Base-by-base conservation (phyloP, 2,797 vertebrate genomes). In the Enteromius viviparus region DNA sequence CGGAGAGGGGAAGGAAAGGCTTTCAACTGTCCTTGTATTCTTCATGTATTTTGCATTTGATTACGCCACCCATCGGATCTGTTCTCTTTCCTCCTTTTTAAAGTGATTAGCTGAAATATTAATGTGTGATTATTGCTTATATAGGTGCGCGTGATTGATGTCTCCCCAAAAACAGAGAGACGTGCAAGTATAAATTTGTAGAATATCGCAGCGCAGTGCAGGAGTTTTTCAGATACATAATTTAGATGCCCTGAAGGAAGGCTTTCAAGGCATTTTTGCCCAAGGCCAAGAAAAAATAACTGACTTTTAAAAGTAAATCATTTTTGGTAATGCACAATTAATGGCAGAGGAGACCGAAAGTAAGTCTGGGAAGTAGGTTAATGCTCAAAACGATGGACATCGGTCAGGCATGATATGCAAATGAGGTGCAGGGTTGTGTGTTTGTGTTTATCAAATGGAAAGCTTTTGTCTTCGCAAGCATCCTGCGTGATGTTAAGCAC, bases 321-420 rank as follows among this genome's bases (percentile, higher is more conserved):
- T 98, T 99, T 99, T 98, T 99, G 97, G 97, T 98, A 99, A 99
- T 99, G 96, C 97, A 98, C 97, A 98, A 97, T 98, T 99, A 98
- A 99, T 99, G 98, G 95, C 81, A 88, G 91, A 93, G 96, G 96
- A 96, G 95, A 93, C 93, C 96, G 95, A 93, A 94, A 85, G 83
- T 78, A 96, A 89, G 90, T 94, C 77, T 51, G 64, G 96, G 96
- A 98, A 97, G 94, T 97, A 96, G 91, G 93, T 95, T 96, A 96
- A 91, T 93, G 91, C 90, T 84, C 81, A 91, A 93, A 91, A 93
- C 91, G 93, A 94, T 91, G 93, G 95, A 95, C 95, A 93, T 91
- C 93, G 94, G 94, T 92, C 93, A 83, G 92, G 93, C 91, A 89
- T 95, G 94, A 95, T 96, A 96, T 97, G 94, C 93, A 96, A 95